A percentile compares a stretch with the other conserved stretches of the same genome.
phyloP scores from a whole-genome alignment of 2,797 vertebrate species.

The Prunella strophiata region DNA sequence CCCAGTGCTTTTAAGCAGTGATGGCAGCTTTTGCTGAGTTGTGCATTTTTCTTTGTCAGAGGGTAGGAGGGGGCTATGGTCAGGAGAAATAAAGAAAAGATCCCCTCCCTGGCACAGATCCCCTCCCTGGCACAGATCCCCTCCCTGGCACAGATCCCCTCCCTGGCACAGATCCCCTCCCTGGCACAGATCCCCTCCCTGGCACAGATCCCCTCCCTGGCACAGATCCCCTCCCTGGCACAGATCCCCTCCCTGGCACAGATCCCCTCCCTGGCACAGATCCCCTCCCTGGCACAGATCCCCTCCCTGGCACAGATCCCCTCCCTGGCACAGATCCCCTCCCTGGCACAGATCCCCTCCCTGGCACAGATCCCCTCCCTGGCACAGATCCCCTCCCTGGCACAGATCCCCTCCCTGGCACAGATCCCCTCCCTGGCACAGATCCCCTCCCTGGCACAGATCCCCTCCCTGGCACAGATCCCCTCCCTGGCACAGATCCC shows the following conservation, averaged over 20 bases:
- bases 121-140: not conserved
- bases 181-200: rapidly evolving
- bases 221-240: rapidly evolving
- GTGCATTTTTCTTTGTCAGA: not conserved
- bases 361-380: rapidly evolving
- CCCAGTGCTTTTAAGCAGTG: not conserved
- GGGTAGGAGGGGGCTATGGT: not conserved
- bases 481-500: not conserved
- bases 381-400: not conserved
- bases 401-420: rapidly evolving
- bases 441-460: not conserved
- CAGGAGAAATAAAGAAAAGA: not conserved
- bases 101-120: too few relatives aligned
- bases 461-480: rapidly evolving
- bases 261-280: not conserved
- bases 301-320: not conserved
- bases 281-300: rapidly evolving
- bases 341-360: not conserved
- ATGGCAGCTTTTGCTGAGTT: not conserved
- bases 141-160: rapidly evolving
- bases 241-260: rapidly evolving
- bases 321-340: rapidly evolving
- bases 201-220: not conserved
- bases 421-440: rapidly evolving
- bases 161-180: not conserved